Evolutionary conservation across 2,888 invertebrate species (phyloP), one percentile per base, ranked within the genome.

Genomic region (Notocelia uddmanniana): DNA sequence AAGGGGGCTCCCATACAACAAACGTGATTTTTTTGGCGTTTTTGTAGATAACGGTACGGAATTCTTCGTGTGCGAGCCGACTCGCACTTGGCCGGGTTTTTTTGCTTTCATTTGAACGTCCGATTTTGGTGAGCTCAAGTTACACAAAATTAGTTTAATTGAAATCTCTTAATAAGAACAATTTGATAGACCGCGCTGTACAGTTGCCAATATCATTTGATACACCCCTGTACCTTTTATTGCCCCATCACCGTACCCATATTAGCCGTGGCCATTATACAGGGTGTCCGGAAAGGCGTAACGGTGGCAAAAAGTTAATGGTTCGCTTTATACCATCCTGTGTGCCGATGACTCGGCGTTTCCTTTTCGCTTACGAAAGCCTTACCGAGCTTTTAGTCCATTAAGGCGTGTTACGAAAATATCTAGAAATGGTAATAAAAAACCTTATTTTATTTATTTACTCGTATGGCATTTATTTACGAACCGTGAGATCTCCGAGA

Each of bases 301-400:
- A 64, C 64, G 64, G 64, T 37, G 64, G 64, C 64, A 54, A 64
- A 64, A 64, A 64, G 64, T 64, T 64, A 64, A 64, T 64, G 64
- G 64, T n/a, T 34, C 54, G 64, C 64, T 37, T 64, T 54, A 64
- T 64, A 64, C 23, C 64, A 64, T 54, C 64, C 64, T 64, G 64
- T 64, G 21, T 54, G 52, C 52, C 21, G 60, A 64, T 64, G 64
- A 64, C 21, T 64, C 64, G 52, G 64, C 64, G 37, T 64, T 64
- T 64, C 64, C 52, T 63, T 63, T 63, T 3, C 19, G 11, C 3
- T 55, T 63, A 34, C 21, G 34, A 63, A 62, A 26, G 48, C 34
- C 64, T 64, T 54, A 54, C 54, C 54, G 64, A 54, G 64, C 64
- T 37, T 52, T 64, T 64, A 23, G 37, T 37, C 58, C 2, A 18